phyloP scores from a whole-genome alignment of 2,113 vertebrate species.

The Spheniscus mendiculus region DNA sequence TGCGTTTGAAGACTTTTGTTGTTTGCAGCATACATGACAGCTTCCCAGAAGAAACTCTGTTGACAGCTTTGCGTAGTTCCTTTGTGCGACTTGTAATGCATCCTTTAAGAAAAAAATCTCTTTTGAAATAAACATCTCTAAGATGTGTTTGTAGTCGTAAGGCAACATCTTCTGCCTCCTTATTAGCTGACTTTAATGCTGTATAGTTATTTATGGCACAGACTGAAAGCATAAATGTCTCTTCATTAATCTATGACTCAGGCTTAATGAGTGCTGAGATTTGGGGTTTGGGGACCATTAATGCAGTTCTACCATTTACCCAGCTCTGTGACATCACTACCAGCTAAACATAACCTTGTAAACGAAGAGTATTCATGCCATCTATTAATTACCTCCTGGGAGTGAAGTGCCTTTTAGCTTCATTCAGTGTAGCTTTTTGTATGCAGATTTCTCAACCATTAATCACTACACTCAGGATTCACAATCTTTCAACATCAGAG shows the following conservation, averaged over 20 bases:
- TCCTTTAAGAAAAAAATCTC: background rate
- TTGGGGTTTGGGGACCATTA: slow-evolving; percentile 28
- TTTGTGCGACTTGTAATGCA: background rate
- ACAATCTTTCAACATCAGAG: background rate
- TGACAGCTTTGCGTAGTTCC: background rate
- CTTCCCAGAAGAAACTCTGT: background rate
- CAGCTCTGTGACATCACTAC: slow-evolving; percentile 18
- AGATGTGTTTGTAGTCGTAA: background rate
- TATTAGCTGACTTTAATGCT: slow-evolving; percentile 11
- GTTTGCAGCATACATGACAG: background rate
- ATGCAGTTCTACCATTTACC: background rate
- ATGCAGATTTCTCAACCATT: background rate
- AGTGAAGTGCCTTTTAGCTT: slow-evolving; percentile 9
- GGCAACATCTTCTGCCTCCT: background rate
- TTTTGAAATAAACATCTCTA: background rate
- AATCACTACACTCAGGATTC: background rate
- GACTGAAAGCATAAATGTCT: slow-evolving; percentile 29
- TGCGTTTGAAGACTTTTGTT: background rate
- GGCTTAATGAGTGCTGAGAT: slow-evolving; percentile 51
- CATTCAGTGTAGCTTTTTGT: background rate
- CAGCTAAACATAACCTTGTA: slow-evolving; percentile 16
- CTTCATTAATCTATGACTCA: slow-evolving; percentile 41
- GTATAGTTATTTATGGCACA: slow-evolving; percentile 34
- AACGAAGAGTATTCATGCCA: background rate
- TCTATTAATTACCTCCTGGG: background rate